Conservation (phyloP, 2,888 invertebrate genomes). For the Clusia tigrina region DNA sequence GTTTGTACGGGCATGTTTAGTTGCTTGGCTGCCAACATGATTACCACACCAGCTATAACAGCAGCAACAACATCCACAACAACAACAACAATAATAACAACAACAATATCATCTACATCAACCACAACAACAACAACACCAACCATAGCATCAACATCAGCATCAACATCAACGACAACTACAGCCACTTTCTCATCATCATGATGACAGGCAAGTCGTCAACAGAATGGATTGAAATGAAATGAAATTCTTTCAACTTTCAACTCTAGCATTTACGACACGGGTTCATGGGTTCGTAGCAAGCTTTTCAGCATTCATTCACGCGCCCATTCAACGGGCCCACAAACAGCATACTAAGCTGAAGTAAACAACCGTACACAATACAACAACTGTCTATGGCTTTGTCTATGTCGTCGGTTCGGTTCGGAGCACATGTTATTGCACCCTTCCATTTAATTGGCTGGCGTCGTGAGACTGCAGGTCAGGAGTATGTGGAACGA, state of each 20-base stretch:
- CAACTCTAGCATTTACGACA: background rate
- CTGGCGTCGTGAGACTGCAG: constrained; percentile 24
- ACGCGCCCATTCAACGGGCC: background rate
- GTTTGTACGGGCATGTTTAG: background rate
- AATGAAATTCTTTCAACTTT: background rate
- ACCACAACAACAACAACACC: background rate
- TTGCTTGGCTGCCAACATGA: background rate
- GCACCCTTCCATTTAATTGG: constrained; percentile 30
- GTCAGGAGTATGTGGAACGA: constrained; percentile 10
- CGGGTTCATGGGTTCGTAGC: background rate
- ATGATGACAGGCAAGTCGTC: background rate
- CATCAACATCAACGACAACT: constrained; percentile 3
- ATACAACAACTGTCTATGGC: background rate
- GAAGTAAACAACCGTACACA: background rate
- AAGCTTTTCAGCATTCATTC: background rate
- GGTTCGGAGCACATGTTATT: background rate
- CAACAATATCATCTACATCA: background rate
- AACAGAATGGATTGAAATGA: too few species aligned
- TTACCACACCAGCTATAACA: background rate
- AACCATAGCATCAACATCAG: background rate
- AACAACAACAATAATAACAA: background rate
- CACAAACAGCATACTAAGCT: background rate
- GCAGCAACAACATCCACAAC: background rate
- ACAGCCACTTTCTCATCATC: too few species aligned
- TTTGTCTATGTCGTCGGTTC: background rate